Base-by-base conservation (phyloP, 2,113 vertebrate genomes). In the Ascaphus truei region DNA sequence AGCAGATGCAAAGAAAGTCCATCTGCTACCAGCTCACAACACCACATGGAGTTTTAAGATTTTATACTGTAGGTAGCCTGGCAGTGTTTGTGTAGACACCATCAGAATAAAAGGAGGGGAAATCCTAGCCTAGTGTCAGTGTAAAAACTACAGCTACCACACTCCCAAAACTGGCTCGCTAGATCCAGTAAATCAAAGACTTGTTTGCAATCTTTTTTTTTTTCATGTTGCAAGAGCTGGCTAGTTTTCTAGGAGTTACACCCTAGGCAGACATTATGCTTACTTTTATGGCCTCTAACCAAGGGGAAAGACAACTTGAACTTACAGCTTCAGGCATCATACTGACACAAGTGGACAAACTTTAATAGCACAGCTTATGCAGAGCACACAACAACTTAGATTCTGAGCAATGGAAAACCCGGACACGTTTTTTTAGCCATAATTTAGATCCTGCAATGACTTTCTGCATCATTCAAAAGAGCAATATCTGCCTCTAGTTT, bases 1-100 rank as follows among this genome's bases (percentile, higher is more conserved):
- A 93, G 94, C 96, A 99, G 96, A 98, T 99, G 95, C 93, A 93
- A 93, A 93, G 92, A 93, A 89, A 87, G 94, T 96, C 96, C 96
- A 98, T 99, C 96, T 98, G 96, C 95, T 94, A 94, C 93, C 92
- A 93, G 93, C 93, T 94, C 94, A 79, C 88, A 89, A 87, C 86
- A 92, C 94, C 95, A 96, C 94, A 94, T 93, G 94, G 93, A 92
- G 91, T 91, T 91, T 91, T 89, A 93, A 94, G 93, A 95, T 90
- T 93, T 92, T 89, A 84, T 89, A 90, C 91, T 91, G 87, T 87
- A 91, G 85, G 88, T 91, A 89, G 84, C 86, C 81, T 85, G 79
- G 80, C 85, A 86, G 86, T 84, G 84, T 91, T 88, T 89, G 85
- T 87, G 80, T 76, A 88, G 83, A 92, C 79, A 87, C 75, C 86